Base-by-base conservation (phyloP, 2,888 invertebrate species). In the Chelonus formosanus region DNA sequence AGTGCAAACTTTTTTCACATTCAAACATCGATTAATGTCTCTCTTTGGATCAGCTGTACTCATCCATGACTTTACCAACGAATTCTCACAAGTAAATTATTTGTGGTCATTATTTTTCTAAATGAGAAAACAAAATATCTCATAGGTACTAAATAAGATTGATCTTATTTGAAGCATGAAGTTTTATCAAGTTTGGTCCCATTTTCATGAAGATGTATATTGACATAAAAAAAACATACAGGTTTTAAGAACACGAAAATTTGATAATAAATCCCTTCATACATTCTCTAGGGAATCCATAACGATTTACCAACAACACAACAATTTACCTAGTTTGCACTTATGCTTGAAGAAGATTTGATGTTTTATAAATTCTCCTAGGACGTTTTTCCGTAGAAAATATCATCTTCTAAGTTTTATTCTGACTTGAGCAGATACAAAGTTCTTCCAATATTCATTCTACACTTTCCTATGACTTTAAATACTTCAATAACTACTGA, bases 1-100 rank as follows among this genome's bases (percentile, higher is more conserved):
- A 69, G 70, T 60, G 69, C 65, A 70, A 69, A 77, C 72, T 71
- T 68, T 78, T 78, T 74, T 67, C 75, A 78, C 78, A 78, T 78
- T 78, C 77, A 62, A 67, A 58, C 52, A 57, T 67, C 62, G 62
- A 67, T 67, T 67, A 63, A 58, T 67, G 62, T 67, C 56, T 44
- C 53, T 40, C 53, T 61, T 66, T 7, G 40, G 20, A 20, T 20
- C 44, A 47, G 36, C 48, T 32, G 43, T 50, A 43, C 45, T 8
- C n/a, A 31, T 8, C 31, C 36, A 36, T 8, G 36, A 40, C 6
- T 34, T 63, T 53, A 20, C n/a, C 40, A 31, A 50, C 36, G 50
- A 56, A 50, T 63, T 50, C 35, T 47, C 56, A 36, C 45, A 35
- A 47, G 62, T 44, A 50, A 10, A 50, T 10, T n/a, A 56, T 59